Evolutionary conservation across 2,888 invertebrate species (phyloP).

Genomic region (Cerastis leucographa): DNA sequence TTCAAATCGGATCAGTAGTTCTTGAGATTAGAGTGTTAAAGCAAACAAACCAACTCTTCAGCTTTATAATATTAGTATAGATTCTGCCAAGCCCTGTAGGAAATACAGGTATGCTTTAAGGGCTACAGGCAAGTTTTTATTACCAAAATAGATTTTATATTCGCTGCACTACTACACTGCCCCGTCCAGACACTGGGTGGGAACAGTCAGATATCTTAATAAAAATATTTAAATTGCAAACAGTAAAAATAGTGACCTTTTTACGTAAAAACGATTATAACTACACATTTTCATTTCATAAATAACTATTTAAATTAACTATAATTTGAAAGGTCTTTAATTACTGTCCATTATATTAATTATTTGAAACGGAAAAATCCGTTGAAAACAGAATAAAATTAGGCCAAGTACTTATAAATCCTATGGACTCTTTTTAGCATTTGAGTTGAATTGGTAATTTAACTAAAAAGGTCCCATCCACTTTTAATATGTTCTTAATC

Average conservation of each 20-base stretch:
- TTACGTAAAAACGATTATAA: neutral
- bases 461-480: neutral
- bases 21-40: no score
- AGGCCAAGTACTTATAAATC: slow-evolving; percentile 21
- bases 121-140: neutral
- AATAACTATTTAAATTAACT: neutral
- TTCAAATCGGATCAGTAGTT: no score
- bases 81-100: neutral
- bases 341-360: slow-evolving; percentile 25
- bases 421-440: neutral
- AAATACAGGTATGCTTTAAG: neutral
- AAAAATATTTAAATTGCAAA: neutral
- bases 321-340: slow-evolving; percentile 9
- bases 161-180: neutral
- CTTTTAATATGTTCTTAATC: no score
- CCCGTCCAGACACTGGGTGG: neutral
- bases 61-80: no score
- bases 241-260: neutral
- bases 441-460: neutral
- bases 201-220: neutral
- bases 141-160: neutral
- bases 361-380: slow-evolving; percentile 22
- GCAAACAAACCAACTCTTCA: no score
- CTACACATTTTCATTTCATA: neutral
- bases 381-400: slow-evolving; percentile 2